Evolutionary conservation across 2,113 vertebrate species (phyloP).

Genomic region (Tychaedon coryphoeus): DNA sequence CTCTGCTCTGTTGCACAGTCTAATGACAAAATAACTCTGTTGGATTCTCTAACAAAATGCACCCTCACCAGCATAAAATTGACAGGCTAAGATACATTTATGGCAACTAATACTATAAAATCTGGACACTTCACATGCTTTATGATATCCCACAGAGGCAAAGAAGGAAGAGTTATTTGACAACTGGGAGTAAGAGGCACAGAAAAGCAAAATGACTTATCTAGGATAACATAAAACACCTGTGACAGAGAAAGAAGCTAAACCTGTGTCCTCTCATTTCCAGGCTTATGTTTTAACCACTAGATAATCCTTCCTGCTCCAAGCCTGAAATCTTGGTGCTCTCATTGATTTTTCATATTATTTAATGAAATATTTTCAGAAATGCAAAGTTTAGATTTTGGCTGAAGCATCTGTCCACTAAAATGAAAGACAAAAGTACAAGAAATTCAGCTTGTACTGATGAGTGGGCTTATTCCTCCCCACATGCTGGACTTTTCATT

Average conservation of each 20-base stretch:
- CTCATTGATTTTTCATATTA: neutral
- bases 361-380: neutral
- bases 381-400: neutral
- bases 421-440: neutral
- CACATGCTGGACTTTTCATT: neutral
- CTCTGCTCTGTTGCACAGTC: neutral
- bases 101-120: conserved; percentile 20
- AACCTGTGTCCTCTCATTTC: neutral
- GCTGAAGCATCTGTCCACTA: neutral
- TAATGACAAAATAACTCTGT: neutral
- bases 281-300: neutral
- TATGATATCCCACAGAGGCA: conserved; percentile 16
- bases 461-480: neutral
- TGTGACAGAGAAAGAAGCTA: neutral
- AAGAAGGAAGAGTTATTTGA: conserved; percentile 42
- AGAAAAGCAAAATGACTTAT: conserved; percentile 35
- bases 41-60: conserved; percentile 7
- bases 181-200: neutral
- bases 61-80: neutral
- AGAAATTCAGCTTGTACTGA: neutral
- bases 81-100: conserved; percentile 19
- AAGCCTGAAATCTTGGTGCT: neutral
- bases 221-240: neutral
- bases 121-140: conserved; percentile 33
- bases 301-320: neutral